These are phyloP conservation scores for Chaetogeoica ovagalla DNA, from an alignment of 2,888 invertebrate species.

Conservation along the genomic window DNA sequence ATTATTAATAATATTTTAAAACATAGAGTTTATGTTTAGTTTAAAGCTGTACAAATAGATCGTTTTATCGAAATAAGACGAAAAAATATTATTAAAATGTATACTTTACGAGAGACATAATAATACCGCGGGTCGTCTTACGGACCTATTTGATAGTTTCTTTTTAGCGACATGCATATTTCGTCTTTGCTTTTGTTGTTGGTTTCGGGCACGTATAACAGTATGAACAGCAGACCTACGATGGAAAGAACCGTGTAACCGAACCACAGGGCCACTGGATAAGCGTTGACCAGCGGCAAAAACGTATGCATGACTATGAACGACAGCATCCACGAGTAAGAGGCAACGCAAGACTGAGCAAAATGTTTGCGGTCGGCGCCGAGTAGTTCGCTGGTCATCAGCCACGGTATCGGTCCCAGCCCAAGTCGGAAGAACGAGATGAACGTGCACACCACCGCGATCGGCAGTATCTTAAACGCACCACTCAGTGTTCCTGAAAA, in stretches of 20 bases:
- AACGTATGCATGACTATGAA: constrained; percentile 62
- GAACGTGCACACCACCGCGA: constrained; percentile 58
- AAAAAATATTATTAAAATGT: no score
- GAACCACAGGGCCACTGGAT: constrained; percentile 46
- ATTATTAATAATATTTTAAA: no score
- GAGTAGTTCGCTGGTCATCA: constrained; percentile 61
- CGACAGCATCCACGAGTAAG: constrained; percentile 59
- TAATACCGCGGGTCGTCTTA: no score
- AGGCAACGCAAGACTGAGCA: constrained; percentile 60
- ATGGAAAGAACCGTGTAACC: constrained; percentile 54
- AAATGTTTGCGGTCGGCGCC: constrained; percentile 59
- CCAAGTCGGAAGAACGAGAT: constrained; percentile 60
- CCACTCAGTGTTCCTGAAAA: background rate
- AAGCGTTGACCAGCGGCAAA: constrained; percentile 63
- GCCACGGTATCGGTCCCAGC: constrained; percentile 61
- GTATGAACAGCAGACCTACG: constrained; percentile 54
- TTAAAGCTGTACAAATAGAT: no score
- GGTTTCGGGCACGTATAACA: constrained; percentile 56
- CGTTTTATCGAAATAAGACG: no score
- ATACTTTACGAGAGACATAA: no score
- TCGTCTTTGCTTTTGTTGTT: constrained; percentile 55
- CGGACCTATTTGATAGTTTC: no score
- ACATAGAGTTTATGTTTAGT: no score
- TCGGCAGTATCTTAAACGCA: background rate
- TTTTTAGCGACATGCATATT: constrained; percentile 46